Evolutionary conservation across 2,113 vertebrate genomes (phyloP).

Genomic region (Coptodon rendalli): DNA sequence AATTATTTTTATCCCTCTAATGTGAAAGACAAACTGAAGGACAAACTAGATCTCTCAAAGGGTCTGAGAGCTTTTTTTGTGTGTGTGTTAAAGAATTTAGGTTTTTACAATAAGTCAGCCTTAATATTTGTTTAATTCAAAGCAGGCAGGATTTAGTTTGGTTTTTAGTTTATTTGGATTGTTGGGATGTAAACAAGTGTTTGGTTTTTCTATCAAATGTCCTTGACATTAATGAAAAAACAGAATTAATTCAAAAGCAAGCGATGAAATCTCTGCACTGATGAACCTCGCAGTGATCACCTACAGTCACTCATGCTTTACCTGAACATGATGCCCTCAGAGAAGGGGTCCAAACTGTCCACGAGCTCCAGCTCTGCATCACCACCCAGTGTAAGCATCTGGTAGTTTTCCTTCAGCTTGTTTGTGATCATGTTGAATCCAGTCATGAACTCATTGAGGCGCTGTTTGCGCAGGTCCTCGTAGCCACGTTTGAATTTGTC

Average conservation of each 20-base stretch:
- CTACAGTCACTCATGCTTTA: slow-evolving; percentile 28
- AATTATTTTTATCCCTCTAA: not conserved
- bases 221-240: not conserved
- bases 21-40: too few species aligned
- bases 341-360: slow-evolving; percentile 97
- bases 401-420: slow-evolving; percentile 98
- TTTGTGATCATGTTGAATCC: slow-evolving; percentile 95
- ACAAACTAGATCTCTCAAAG: not conserved
- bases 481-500: slow-evolving; percentile 84
- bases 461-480: slow-evolving; percentile 87
- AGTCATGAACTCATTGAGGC: slow-evolving; percentile 95
- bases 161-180: not conserved
- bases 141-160: not conserved
- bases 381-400: slow-evolving; percentile 95
- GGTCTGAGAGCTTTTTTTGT: not conserved
- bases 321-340: slow-evolving; percentile 97
- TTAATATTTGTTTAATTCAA: not conserved
- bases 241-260: not conserved
- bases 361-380: slow-evolving; percentile 96
- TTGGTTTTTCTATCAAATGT: not conserved
- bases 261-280: not conserved
- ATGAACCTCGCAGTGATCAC: not conserved
- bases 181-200: not conserved
- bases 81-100: not conserved
- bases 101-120: not conserved